phyloP scores from a whole-genome alignment of 1,140 invertebrate genomes.

The Dreissena rostriformis region DNA sequence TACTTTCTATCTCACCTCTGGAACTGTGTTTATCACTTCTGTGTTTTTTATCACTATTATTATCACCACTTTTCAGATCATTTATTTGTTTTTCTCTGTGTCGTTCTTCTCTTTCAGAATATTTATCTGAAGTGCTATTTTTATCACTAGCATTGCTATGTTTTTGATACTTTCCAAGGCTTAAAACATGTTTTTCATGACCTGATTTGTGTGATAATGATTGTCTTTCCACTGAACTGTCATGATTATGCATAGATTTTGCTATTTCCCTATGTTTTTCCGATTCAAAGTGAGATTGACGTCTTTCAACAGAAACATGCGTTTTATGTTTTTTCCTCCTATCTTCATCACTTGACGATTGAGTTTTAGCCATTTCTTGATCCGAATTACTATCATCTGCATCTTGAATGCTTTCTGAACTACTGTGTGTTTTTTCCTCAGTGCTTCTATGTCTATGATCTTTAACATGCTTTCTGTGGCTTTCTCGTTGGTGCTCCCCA shows the following conservation, averaged over 20 bases:
- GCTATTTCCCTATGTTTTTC: background rate
- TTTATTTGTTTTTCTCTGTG: too few species aligned
- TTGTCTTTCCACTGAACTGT: too few species aligned
- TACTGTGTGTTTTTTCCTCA: background rate
- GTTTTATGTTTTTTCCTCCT: background rate
- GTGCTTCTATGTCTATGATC: background rate
- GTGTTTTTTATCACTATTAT: constrained; percentile 16
- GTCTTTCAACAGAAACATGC: background rate
- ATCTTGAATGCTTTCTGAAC: background rate
- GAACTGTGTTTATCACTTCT: constrained; percentile 19
- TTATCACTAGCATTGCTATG: too few species aligned
- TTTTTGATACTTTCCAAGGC: too few species aligned
- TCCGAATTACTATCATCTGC: background rate
- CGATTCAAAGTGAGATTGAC: background rate
- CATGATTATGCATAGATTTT: too few species aligned
- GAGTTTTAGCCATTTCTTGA: too few species aligned
- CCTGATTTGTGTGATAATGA: too few species aligned
- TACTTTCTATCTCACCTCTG: background rate
- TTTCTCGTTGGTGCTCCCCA: background rate
- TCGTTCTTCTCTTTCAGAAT: too few species aligned
- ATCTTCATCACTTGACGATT: background rate
- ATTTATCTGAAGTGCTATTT: too few species aligned
- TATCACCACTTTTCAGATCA: background rate
- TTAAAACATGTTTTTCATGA: too few species aligned
- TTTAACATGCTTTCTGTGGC: background rate